Base-by-base conservation (phyloP, 2,797 vertebrate genomes). In the Enteromius trimaculatus region DNA sequence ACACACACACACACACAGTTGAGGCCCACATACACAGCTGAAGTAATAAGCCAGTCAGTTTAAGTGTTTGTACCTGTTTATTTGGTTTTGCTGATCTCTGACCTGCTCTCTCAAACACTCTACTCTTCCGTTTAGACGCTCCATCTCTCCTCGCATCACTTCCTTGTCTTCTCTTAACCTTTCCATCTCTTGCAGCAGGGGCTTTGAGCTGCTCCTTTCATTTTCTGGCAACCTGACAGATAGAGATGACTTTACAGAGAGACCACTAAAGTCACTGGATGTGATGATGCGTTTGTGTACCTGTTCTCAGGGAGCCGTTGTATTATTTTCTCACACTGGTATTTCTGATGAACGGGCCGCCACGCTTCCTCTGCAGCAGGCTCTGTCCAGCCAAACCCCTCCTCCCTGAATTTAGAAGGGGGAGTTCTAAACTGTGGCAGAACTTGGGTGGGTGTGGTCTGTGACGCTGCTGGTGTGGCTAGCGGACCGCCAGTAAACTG, bases 101-200 rank as follows among this genome's bases (percentile, higher is more conserved):
- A 92, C 88, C 68, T 95, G 93, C 31, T 93, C 91, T 79, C 90
- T 90, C 85, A 92, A 86, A 82, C 85, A 90, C 13, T 60, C 88
- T 42, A 86, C 88, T 14, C 88, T 76, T 81, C 94, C 91, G 77
- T 90, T 94, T 80, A 95, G 62, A 29, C 90, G 89, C 70, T 94
- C 92, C 80, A 93, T 87, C 89, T 94, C 93, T 6, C 89, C 91
- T 84, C 86, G 92, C 82, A 93, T 88, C 80, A 91, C 89, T 82
- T 93, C 92, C 64, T 88, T 87, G 81, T 94, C 93, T 6, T 88
- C 81, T 85, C 88, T 93, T 78, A 93, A 87, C 68, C 92, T 90
- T 82, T 93, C 92, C 64, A 88, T 82, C 79, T 93, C 94, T 4
- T 88, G 87, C 81, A 91, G 93, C 84, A 91, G 87, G 64, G 85